Evolutionary conservation across 2,888 invertebrate genomes (phyloP), one percentile per base, ranked within the genome.

Genomic region (Crocallis elinguaria): DNA sequence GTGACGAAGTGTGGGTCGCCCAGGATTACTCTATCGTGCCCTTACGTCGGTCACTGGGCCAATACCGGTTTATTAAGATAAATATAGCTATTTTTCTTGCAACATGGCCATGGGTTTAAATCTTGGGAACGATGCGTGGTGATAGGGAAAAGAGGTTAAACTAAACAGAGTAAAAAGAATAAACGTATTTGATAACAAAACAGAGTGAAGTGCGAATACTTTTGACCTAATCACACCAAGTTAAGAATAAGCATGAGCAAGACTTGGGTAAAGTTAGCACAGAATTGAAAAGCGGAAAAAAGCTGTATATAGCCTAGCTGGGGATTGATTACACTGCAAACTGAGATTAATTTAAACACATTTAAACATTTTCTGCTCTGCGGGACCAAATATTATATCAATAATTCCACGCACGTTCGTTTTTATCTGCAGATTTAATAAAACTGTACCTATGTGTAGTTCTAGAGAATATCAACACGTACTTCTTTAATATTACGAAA

Each of bases 1-100:
- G 77, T 86, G 87, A 87, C 82, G 83, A 82, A 89, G 85, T 85
- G 74, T 71, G 82, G 84, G 80, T 77, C 75, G 57, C 62, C 57
- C 55, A 61, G 74, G 74, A 79, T 81, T 80, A 77, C 75, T 78
- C 77, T 76, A 79, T 80, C 79, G 72, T 62, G 59, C 65, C 68
- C 66, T 67, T 64, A 64, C 67, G 71, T 71, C 74, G 77, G 78
- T 75, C 72, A 72, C 70, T 57, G 67, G 64, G 63, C 71, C 70
- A 69, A 65, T 72, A 73, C 72, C 68, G 66, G 74, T 80, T 79
- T 82, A 79, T 82, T 82, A 75, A 77, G 79, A 81, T 75, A 76
- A 79, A 82, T 77, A 75, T 59, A 68, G 66, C 67, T 61, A 67
- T 67, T 69, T 73, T 77, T 77, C 76, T 60, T 49, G 57, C 57